Percentiles rank a stretch among this genome's conserved stretches.
Evolutionary conservation across 2,113 vertebrate species (phyloP).

Genomic region (Collichthys lucidus): DNA sequence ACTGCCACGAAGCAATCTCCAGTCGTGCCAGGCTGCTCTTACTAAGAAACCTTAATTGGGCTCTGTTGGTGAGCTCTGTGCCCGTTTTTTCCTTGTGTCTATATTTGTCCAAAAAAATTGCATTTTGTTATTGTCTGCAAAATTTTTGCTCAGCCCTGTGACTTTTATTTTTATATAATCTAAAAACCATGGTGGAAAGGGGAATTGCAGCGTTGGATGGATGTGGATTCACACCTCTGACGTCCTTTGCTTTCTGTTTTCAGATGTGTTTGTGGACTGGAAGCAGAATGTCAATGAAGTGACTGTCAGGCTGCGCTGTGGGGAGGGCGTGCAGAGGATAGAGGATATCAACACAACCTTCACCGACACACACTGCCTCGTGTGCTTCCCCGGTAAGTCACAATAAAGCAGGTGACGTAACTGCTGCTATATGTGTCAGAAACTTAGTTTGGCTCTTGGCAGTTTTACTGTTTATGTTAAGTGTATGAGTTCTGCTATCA

Average conservation of each 20-base stretch:
- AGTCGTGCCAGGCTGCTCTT: background rate
- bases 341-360: slow-evolving; percentile 90
- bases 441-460: background rate
- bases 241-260: slow-evolving; percentile 4
- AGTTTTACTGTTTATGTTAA: background rate
- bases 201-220: background rate
- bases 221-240: background rate
- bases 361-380: slow-evolving; percentile 90
- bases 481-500: background rate
- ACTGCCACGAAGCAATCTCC: too few relatives aligned
- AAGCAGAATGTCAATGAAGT: slow-evolving; percentile 94
- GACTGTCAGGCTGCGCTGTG: slow-evolving; percentile 90
- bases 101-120: background rate
- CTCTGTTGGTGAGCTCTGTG: too few relatives aligned
- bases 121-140: background rate
- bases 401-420: too few relatives aligned
- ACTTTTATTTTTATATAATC: background rate
- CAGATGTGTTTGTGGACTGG: slow-evolving; percentile 95
- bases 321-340: slow-evolving; percentile 82
- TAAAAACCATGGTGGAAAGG: background rate
- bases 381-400: slow-evolving; percentile 90
- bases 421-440: background rate
- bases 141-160: background rate
- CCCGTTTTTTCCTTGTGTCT: background rate
- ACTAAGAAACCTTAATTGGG: background rate